phyloP scores from a whole-genome alignment of 2,797 vertebrate species.

The Alosa sapidissima region DNA sequence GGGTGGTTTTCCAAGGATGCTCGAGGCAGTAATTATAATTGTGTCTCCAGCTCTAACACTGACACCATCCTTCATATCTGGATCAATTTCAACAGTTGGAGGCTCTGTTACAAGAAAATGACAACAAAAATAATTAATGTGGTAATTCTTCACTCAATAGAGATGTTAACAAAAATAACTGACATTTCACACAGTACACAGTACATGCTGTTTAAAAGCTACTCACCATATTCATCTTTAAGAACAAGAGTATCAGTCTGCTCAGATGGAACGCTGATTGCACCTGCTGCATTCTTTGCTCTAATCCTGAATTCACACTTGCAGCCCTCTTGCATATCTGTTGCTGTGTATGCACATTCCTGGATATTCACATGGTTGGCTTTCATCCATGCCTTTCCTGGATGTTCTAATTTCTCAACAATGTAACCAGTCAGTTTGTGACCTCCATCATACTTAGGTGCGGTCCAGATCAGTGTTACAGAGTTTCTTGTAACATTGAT shows the following conservation, averaged over 20 bases:
- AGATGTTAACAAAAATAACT: background rate
- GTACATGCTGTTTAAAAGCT: slow-evolving; percentile 29
- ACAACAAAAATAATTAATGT: slow-evolving; percentile 6
- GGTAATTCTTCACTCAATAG: background rate
- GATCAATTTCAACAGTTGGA: slow-evolving; percentile 90
- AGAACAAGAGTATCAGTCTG: slow-evolving; percentile 86
- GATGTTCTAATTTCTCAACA: slow-evolving; percentile 91
- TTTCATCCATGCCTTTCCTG: slow-evolving; percentile 91
- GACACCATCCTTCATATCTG: slow-evolving; percentile 92
- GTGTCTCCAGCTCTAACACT: slow-evolving; percentile 92
- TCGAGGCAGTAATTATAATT: slow-evolving; percentile 89
- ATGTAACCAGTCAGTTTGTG: slow-evolving; percentile 94
- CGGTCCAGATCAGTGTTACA: slow-evolving; percentile 94
- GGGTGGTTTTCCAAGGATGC: slow-evolving; percentile 94
- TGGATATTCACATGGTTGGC: slow-evolving; percentile 96
- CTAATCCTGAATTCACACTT: slow-evolving; percentile 95
- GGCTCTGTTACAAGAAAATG: slow-evolving; percentile 82
- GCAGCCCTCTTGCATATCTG: slow-evolving; percentile 88
- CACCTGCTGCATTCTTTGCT: slow-evolving; percentile 94
- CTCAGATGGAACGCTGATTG: slow-evolving; percentile 93
- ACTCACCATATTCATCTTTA: slow-evolving; percentile 95
- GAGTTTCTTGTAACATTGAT: slow-evolving; percentile 91
- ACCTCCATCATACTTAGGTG: slow-evolving; percentile 96
- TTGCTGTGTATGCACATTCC: slow-evolving; percentile 91
- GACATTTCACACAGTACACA: background rate